These are phyloP conservation scores for Tridacna crocea DNA, from an alignment of 2,888 invertebrate genomes.

Conservation along the genomic window DNA sequence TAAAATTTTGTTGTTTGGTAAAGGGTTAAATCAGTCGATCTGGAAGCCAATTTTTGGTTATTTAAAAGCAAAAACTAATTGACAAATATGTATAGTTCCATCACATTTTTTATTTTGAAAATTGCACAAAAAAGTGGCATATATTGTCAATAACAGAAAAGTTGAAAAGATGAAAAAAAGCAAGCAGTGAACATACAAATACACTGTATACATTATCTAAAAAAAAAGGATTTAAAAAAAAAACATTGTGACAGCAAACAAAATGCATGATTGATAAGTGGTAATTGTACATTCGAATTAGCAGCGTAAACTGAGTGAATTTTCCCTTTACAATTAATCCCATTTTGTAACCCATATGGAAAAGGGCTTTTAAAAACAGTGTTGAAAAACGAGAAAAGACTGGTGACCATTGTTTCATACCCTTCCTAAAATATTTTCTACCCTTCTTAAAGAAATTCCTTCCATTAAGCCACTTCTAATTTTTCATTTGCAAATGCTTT, in stretches of 20 bases:
- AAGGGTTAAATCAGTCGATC: not conserved
- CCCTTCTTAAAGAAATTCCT: not conserved
- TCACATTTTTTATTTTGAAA: slow-evolving; percentile 23
- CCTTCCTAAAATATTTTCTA: not conserved
- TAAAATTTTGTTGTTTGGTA: not conserved
- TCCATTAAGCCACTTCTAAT: not conserved
- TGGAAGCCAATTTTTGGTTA: not conserved
- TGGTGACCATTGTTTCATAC: no score
- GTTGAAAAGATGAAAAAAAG: not conserved
- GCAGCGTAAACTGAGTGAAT: not conserved
- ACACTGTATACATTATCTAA: not conserved
- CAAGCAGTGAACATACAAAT: slow-evolving; percentile 2
- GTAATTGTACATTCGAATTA: not conserved
- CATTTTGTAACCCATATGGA: not conserved
- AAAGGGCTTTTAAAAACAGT: no score
- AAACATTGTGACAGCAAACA: not conserved
- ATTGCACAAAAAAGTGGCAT: slow-evolving; percentile 27
- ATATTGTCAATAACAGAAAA: not conserved
- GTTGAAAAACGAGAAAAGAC: no score
- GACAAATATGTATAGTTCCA: not conserved
- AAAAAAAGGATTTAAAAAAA: not conserved
- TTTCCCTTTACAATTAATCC: not conserved
- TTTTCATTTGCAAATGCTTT: not conserved
- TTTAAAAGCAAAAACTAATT: not conserved
- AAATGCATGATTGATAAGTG: not conserved